Evolutionary conservation across 2,888 invertebrate genomes (phyloP).

Genomic region (Diarsia dahlii): DNA sequence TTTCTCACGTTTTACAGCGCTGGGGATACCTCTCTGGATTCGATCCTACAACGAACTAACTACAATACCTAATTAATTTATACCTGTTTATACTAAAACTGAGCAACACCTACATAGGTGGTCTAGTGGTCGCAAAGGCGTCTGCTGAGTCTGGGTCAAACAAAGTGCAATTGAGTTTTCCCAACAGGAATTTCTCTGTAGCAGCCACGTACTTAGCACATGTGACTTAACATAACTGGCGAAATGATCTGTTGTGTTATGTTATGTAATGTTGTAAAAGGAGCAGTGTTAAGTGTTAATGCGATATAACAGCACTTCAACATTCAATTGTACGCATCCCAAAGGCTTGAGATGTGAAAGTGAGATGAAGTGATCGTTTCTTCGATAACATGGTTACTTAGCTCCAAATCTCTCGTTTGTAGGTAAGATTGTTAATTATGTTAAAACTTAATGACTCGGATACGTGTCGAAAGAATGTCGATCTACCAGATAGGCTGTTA

Average conservation of each 20-base stretch:
- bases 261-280: too few species aligned
- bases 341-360: slow-evolving; percentile 44
- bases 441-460: slow-evolving; percentile 44
- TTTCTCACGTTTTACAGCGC: background rate
- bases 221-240: too few species aligned
- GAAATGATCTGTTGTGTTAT: too few species aligned
- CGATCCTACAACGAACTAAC: background rate
- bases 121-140: too few species aligned
- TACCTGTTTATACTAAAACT: background rate
- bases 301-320: background rate
- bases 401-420: slow-evolving; percentile 24
- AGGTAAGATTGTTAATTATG: slow-evolving; percentile 39
- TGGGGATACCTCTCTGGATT: background rate
- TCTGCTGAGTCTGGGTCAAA: too few species aligned
- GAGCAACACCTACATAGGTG: background rate
- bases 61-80: background rate
- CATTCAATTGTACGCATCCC: slow-evolving; percentile 26
- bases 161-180: too few species aligned
- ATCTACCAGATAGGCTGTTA: slow-evolving; percentile 28
- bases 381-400: slow-evolving; percentile 33
- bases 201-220: too few species aligned
- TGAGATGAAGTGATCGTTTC: slow-evolving; percentile 17
- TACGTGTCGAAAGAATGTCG: slow-evolving; percentile 50
- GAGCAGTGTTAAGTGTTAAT: too few species aligned
- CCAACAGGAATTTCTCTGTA: too few species aligned